Evolutionary conservation across 2,888 invertebrate species (phyloP).

Genomic region (Cataglyphis livida): DNA sequence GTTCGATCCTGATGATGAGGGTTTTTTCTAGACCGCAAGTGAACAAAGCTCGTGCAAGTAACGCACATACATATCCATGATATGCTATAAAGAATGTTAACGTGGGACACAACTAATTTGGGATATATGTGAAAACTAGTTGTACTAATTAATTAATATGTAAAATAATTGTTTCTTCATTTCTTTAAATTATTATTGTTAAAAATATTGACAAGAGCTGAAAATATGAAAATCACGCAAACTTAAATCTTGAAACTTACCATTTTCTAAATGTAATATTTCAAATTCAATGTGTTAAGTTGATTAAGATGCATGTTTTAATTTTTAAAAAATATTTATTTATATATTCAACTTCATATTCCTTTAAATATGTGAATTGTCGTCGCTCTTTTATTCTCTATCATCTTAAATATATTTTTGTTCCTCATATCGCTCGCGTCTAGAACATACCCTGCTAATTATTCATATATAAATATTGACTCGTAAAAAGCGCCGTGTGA

Average conservation of each 20-base stretch:
- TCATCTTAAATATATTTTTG: background rate
- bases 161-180: background rate
- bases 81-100: background rate
- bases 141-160: background rate
- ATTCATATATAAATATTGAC: constrained; percentile 26
- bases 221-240: background rate
- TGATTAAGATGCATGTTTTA: background rate
- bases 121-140: background rate
- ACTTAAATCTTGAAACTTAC: background rate
- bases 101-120: background rate
- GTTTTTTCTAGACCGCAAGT: constrained; percentile 22
- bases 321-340: background rate
- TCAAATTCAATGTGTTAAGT: background rate
- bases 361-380: background rate
- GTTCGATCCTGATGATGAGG: constrained; percentile 17
- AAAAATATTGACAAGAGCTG: background rate
- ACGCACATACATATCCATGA: background rate
- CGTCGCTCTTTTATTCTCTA: background rate
- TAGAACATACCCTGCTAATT: constrained; percentile 14
- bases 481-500: constrained; percentile 10
- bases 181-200: background rate
- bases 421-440: constrained; percentile 9
- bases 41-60: background rate
- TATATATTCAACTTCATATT: background rate
- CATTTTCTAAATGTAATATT: background rate